A percentile compares a stretch with the other conserved stretches of the same genome.
Conservation (phyloP, 2,888 invertebrate genomes). For the Yponomeuta sedellus region DNA sequence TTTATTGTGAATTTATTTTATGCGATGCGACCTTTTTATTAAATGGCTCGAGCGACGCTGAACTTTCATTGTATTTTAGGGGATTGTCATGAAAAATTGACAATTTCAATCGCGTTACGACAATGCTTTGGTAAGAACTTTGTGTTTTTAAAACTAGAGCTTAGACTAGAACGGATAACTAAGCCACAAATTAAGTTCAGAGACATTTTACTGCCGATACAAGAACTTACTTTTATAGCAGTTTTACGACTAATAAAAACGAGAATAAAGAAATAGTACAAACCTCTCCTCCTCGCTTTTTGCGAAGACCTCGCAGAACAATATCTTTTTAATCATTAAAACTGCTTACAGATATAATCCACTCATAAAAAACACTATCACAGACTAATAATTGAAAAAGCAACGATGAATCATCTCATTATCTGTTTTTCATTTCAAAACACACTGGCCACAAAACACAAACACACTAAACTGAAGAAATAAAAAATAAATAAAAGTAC, state of each 20-base stretch:
- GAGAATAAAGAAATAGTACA: neutral
- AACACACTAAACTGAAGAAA: neutral
- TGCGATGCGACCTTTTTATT: slow-evolving; percentile 1
- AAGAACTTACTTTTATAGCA: neutral
- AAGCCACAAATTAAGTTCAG: neutral
- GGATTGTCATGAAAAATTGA: neutral
- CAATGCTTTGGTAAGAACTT: too few species aligned
- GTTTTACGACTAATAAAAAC: neutral
- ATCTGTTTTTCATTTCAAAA: neutral
- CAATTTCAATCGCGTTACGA: neutral
- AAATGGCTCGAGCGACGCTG: neutral
- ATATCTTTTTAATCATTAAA: slow-evolving; percentile 42
- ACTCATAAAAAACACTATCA: slow-evolving; percentile 8
- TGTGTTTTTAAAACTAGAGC: neutral
- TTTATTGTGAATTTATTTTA: slow-evolving; percentile 1
- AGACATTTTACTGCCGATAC: neutral
- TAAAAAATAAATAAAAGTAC: neutral
- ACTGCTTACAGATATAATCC: slow-evolving; percentile 14
- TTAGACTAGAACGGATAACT: neutral
- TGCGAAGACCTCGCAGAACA: slow-evolving; percentile 45
- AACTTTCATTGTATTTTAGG: neutral
- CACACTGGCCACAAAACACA: neutral
- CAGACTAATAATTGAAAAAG: neutral
- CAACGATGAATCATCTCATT: neutral
- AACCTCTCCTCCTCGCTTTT: slow-evolving; percentile 25